Evolutionary conservation across 2,888 invertebrate genomes (phyloP), one percentile per base, ranked within the genome.

Genomic region (Crematogaster levior): DNA sequence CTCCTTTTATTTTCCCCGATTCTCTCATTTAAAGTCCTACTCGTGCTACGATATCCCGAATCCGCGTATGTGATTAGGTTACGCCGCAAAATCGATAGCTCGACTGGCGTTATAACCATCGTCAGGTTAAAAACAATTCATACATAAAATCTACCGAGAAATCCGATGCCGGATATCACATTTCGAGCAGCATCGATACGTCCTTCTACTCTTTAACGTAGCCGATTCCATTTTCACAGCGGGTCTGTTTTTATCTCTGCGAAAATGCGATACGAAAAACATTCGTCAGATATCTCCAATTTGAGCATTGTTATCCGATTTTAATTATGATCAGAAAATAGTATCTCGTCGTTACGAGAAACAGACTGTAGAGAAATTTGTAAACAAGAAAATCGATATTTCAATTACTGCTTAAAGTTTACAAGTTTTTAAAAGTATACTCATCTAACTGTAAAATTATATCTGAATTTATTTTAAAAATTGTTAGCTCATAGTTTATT

Each of bases 41-140:
- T 53, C 34, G 48, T 10, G 30, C 51, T 12, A 58, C 37, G 68
- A 63, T 61, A 51, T 63, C 61, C 58, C 10, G 83, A 77, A 72
- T 83, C 53, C 77, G 70, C 46, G 74, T 40, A 56, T 27, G 82
- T 72, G 79, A 84, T 88, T 87, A 84, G 79, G 60, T 88, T 87
- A 81, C 88, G 63, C 75, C 70, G 37, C 72, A 80, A 72, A 85
- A 88, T 85, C 82, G 82, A 75, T 61, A 75, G 66, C 72, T 58
- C 84, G 46, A 27, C 40, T 60, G 30, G 68, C 65, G 72, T 65
- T 66, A 61, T 61, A 83, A 81, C 73, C 74, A 65, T 63, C 70
- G 58, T 51, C 72, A 60, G 83, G 81, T 82, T 82, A 86, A 88
- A 90, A 89, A 86, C 84, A 63, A 88, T 87, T 89, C 85, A 83